Conservation (phyloP, 2,113 vertebrate species). For the Gobio gobio region DNA sequence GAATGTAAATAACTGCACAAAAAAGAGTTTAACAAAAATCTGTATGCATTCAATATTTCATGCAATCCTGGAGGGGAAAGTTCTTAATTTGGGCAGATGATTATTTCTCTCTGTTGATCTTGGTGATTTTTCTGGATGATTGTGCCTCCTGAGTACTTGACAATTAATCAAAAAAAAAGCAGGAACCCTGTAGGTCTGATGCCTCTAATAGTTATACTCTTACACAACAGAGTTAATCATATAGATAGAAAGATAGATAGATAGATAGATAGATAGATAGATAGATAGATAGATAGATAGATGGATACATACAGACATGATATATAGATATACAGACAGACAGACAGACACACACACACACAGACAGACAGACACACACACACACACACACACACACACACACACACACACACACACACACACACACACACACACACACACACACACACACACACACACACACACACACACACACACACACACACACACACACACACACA, state of each 20-base stretch:
- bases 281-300: background rate
- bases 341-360: no score
- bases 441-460: no score
- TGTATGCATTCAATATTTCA: conserved; percentile 17
- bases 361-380: no score
- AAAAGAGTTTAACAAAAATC: background rate
- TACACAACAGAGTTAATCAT: no score
- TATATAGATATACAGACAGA: no score
- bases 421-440: no score
- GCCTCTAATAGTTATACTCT: background rate
- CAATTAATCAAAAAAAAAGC: conserved; percentile 40
- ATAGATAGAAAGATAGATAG: background rate
- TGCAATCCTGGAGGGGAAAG: conserved; percentile 28
- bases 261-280: background rate
- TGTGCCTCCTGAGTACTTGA: conserved; percentile 27
- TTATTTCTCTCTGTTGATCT: conserved; percentile 42
- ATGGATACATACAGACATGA: no score
- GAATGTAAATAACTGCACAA: conserved; percentile 5
- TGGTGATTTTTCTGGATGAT: conserved; percentile 22
- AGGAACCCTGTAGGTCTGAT: conserved; percentile 18
- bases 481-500: no score
- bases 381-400: no score
- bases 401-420: no score
- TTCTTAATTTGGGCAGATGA: conserved; percentile 37
- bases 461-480: no score